Conservation (phyloP, 2,113 vertebrate genomes). For the Isichthys henryi region DNA sequence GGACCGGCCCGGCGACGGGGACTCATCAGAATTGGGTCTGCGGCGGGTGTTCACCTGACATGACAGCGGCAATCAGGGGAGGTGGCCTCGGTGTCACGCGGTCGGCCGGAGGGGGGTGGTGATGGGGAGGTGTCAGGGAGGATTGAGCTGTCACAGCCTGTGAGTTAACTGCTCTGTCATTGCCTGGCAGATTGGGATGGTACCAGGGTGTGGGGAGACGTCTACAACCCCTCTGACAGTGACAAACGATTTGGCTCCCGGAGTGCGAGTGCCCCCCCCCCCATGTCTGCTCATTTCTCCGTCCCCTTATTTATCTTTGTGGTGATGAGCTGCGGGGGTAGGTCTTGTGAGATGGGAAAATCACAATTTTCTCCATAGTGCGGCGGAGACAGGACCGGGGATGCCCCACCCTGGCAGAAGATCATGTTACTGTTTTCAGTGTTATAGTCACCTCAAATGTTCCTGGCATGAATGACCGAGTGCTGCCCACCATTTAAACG, state of each 20-base stretch:
- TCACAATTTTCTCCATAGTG: constrained; percentile 12
- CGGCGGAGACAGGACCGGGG: neutral
- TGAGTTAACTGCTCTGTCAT: constrained; percentile 36
- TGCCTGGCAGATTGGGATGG: constrained; percentile 10
- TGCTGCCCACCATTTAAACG: neutral
- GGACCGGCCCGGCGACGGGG: neutral
- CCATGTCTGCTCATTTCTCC: constrained; percentile 39
- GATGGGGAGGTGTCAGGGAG: constrained; percentile 38
- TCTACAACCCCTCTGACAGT: constrained; percentile 38
- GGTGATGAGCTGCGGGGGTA: constrained; percentile 27
- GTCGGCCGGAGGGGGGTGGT: constrained; percentile 34
- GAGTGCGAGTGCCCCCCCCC: constrained; percentile 37
- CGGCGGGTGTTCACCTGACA: neutral
- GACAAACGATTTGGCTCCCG: constrained; percentile 51
- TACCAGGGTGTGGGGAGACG: neutral
- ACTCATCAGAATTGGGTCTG: neutral
- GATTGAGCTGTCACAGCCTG: constrained; percentile 48
- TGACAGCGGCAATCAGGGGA: neutral
- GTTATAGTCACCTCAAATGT: too few species aligned
- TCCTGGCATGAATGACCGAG: neutral
- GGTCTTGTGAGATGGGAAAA: constrained; percentile 22
- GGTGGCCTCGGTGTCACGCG: constrained; percentile 33
- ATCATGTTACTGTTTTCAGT: neutral
- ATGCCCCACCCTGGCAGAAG: neutral
- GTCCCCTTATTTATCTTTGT: constrained; percentile 51